These are phyloP conservation scores for Anarhynchus alexandrinus DNA, from an alignment of 2,113 vertebrate genomes.

Conservation along the genomic window DNA sequence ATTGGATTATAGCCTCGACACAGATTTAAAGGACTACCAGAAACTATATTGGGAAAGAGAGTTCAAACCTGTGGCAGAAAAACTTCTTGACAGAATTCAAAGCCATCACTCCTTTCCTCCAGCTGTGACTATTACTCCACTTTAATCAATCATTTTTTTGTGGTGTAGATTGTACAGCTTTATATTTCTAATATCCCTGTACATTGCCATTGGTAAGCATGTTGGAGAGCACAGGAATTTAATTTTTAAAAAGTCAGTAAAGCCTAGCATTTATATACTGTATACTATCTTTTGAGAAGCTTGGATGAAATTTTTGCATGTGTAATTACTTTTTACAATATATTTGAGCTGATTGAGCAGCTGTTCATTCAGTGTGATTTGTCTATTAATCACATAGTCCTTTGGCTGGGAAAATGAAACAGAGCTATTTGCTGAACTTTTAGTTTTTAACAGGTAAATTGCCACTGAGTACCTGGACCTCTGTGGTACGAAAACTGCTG, in stretches of 20 bases:
- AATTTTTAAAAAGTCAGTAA: not conserved
- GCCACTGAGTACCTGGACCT: not conserved
- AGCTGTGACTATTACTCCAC: slow-evolving; percentile 8
- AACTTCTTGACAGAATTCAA: slow-evolving; percentile 79
- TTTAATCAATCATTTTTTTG: not conserved
- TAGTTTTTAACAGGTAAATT: not conserved
- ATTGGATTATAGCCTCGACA: slow-evolving; percentile 70
- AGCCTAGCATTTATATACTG: not conserved
- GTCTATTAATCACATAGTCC: not conserved
- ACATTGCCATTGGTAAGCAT: not conserved
- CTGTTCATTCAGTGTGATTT: not conserved
- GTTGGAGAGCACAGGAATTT: not conserved
- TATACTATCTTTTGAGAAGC: not conserved
- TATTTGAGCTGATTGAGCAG: not conserved
- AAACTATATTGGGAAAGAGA: slow-evolving; percentile 87
- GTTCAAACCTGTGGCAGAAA: slow-evolving; percentile 88
- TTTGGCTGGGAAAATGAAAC: not conserved
- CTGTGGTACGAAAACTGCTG: not conserved
- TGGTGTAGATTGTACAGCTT: not conserved
- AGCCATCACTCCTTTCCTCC: slow-evolving; percentile 38
- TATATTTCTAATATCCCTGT: not conserved
- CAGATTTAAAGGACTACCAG: slow-evolving; percentile 75
- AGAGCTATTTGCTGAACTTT: not conserved
- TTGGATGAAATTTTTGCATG: not conserved
- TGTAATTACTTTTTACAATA: not conserved